Percentiles rank a stretch among this genome's conserved stretches.
Evolutionary conservation across 2,888 invertebrate genomes (phyloP).

Genomic region (Nowickia ferox): DNA sequence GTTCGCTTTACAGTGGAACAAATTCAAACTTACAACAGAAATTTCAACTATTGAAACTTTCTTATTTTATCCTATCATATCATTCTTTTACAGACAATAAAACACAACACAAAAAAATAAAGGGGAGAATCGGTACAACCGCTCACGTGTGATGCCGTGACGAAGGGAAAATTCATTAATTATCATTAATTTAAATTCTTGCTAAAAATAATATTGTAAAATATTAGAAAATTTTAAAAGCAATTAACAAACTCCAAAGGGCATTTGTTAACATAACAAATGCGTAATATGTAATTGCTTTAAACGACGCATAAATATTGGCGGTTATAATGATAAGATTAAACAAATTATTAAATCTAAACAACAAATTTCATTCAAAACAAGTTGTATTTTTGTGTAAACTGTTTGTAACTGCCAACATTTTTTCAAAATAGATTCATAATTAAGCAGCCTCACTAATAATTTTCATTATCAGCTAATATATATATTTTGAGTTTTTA

Average conservation of each 20-base stretch:
- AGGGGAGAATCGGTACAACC: too few species aligned
- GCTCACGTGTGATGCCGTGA: too few species aligned
- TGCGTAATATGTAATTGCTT: neutral
- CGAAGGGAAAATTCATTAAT: too few species aligned
- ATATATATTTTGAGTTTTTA: neutral
- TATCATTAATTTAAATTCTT: too few species aligned
- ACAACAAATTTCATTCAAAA: neutral
- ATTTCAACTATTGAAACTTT: too few species aligned
- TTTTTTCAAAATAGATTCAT: neutral
- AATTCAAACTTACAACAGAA: too few species aligned
- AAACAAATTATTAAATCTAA: neutral
- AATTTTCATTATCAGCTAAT: neutral
- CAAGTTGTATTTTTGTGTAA: neutral
- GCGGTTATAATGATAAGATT: neutral
- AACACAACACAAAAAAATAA: too few species aligned
- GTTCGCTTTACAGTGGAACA: too few species aligned
- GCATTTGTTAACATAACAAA: conserved; percentile 6
- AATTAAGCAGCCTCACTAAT: neutral
- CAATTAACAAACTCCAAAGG: conserved; percentile 15
- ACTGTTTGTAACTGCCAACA: neutral
- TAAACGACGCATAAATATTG: neutral
- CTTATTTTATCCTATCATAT: too few species aligned
- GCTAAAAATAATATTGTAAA: too few species aligned
- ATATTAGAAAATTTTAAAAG: neutral
- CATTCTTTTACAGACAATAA: too few species aligned